phyloP scores from a whole-genome alignment of 2,888 invertebrate species.

The Lithophane ornitopus region DNA sequence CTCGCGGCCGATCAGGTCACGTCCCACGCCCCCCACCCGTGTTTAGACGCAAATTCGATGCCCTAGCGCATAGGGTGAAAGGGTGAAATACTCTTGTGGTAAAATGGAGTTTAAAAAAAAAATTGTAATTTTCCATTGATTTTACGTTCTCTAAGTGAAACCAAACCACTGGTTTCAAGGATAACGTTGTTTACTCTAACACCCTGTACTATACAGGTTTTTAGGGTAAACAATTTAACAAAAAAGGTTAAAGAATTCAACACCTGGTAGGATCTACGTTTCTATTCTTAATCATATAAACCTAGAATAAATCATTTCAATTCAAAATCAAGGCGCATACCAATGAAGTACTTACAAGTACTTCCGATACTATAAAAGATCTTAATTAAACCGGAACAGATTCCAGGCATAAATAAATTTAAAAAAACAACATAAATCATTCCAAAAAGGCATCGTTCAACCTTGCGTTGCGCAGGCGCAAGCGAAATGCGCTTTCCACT shows the following conservation, averaged over 20 bases:
- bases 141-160: no score
- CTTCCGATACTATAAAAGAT: constrained; percentile 53
- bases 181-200: no score
- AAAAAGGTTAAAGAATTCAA: constrained; percentile 12
- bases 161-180: no score
- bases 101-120: no score
- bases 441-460: constrained; percentile 44
- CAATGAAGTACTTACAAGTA: constrained; percentile 1
- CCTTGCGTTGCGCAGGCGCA: constrained; percentile 66
- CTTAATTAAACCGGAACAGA: constrained; percentile 55
- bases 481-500: constrained; percentile 83
- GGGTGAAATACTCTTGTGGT: no score
- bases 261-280: not conserved
- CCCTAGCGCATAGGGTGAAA: no score
- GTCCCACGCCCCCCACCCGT: no score
- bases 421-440: constrained; percentile 46
- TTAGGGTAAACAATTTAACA: no score
- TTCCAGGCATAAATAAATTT: constrained; percentile 24
- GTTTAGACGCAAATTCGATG: no score
- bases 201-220: no score
- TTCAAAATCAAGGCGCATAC: constrained; percentile 19
- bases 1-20: no score
- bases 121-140: no score
- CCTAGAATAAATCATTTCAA: not conserved
- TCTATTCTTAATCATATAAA: not conserved